These are phyloP conservation scores for Tenthredo amoena DNA, from an alignment of 2,888 invertebrate genomes.

Conservation along the genomic window DNA sequence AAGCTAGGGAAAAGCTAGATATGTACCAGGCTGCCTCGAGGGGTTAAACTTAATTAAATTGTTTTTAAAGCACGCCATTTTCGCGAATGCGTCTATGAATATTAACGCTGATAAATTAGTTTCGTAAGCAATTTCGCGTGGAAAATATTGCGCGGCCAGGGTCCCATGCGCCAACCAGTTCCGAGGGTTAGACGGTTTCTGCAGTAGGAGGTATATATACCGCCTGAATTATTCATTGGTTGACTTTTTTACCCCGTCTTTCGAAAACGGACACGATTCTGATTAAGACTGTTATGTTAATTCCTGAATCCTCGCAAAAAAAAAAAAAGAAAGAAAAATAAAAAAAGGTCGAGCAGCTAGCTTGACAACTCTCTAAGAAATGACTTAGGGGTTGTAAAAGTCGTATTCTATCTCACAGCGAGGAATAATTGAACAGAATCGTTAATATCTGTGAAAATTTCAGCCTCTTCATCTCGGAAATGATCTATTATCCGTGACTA, in stretches of 20 bases:
- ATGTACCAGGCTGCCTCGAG: conserved; percentile 13
- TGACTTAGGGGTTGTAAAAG: not conserved
- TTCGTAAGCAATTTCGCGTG: conserved; percentile 59
- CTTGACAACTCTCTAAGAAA: not conserved
- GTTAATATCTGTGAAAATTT: not conserved
- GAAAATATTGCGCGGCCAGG: conserved; percentile 58
- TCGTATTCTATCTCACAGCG: not conserved
- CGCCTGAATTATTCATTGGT: conserved; percentile 51
- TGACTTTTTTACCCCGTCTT: conserved; percentile 48
- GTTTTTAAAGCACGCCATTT: conserved; percentile 54
- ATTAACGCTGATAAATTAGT: conserved; percentile 69
- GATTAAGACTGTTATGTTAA: conserved; percentile 45
- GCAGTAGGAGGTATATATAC: not conserved
- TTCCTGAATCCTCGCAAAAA: conserved; percentile 24
- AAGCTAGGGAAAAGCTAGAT: not conserved
- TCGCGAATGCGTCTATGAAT: conserved; percentile 63
- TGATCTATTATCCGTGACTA: not conserved
- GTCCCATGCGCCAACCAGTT: conserved; percentile 5
- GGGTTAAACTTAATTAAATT: conserved; percentile 52
- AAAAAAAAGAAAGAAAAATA: not conserved
- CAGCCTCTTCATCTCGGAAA: not conserved
- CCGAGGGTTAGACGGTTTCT: not conserved
- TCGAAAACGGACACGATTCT: conserved; percentile 46
- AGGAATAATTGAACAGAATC: not conserved
- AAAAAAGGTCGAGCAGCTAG: not conserved